phyloP scores from a whole-genome alignment of 2,113 vertebrate species.

The Callorhinus ursinus region DNA sequence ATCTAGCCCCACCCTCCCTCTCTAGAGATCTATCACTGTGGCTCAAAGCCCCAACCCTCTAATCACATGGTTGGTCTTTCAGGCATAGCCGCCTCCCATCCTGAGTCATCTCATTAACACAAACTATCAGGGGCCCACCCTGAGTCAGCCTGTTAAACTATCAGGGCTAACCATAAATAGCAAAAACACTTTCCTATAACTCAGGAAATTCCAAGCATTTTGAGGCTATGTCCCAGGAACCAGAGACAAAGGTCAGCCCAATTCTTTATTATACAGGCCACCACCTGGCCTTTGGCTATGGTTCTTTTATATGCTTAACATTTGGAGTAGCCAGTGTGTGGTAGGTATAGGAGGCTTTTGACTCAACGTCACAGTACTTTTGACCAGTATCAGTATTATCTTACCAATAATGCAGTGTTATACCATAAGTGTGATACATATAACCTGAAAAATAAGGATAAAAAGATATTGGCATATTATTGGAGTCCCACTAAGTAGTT shows the following conservation, averaged over 20 bases:
- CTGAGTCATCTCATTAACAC: neutral
- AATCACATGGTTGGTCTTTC: neutral
- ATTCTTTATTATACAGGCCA: neutral
- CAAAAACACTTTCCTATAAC: neutral
- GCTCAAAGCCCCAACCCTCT: neutral
- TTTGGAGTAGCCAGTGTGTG: neutral
- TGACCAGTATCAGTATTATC: neutral
- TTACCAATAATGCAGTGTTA: neutral
- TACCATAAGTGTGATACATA: neutral
- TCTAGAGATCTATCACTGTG: neutral
- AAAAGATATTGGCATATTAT: neutral
- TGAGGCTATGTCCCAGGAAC: neutral
- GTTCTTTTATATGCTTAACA: neutral
- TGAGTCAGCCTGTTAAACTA: neutral
- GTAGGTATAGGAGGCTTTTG: neutral
- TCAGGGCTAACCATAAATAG: neutral
- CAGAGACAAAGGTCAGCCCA: neutral
- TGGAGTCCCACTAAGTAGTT: neutral
- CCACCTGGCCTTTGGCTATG: neutral
- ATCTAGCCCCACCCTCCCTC: neutral
- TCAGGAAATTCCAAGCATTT: neutral
- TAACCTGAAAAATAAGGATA: neutral
- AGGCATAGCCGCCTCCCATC: neutral
- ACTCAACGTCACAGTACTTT: neutral
- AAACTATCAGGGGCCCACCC: neutral